phyloP scores from a whole-genome alignment of 2,888 invertebrate species.

The Limenitis camilla region DNA sequence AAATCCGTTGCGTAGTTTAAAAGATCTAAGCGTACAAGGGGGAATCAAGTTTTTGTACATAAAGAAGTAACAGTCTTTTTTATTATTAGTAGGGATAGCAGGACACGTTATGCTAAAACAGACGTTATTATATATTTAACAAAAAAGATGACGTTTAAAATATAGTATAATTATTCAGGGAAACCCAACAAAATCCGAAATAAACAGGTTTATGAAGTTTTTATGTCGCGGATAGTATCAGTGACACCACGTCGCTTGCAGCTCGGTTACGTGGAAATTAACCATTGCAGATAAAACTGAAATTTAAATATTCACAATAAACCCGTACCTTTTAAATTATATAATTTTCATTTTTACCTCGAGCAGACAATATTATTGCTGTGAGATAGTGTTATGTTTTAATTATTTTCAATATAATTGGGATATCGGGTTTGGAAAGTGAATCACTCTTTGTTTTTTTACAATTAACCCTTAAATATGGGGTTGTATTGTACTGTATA shows the following conservation, averaged over 20 bases:
- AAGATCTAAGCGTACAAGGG: too few relatives aligned
- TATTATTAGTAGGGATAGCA: too few relatives aligned
- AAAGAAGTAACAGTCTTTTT: too few relatives aligned
- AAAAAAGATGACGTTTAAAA: too few relatives aligned
- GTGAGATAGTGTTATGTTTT: background rate
- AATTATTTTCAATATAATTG: background rate
- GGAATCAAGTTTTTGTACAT: too few relatives aligned
- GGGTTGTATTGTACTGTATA: too few relatives aligned
- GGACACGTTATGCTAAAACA: too few relatives aligned
- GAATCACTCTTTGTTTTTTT: too few relatives aligned
- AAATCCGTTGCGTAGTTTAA: too few relatives aligned
- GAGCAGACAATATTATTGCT: background rate
- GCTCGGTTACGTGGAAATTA: conserved; percentile 18
- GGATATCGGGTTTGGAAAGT: too few relatives aligned
- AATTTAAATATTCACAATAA: conserved; percentile 15
- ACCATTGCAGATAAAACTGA: conserved; percentile 11
- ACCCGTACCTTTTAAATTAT: conserved; percentile 6
- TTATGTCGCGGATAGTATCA: conserved; percentile 17
- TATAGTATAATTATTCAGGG: background rate
- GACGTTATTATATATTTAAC: too few relatives aligned
- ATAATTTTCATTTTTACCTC: conserved; percentile 1
- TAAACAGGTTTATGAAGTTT: conserved; percentile 8
- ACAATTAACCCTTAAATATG: too few relatives aligned
- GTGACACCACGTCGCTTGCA: conserved; percentile 18
- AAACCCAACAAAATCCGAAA: conserved; percentile 3